Percentiles rank a stretch among this genome's conserved stretches.
These are phyloP conservation scores for Mya arenaria DNA, from an alignment of 1,140 invertebrate genomes.

Conservation along the genomic window DNA sequence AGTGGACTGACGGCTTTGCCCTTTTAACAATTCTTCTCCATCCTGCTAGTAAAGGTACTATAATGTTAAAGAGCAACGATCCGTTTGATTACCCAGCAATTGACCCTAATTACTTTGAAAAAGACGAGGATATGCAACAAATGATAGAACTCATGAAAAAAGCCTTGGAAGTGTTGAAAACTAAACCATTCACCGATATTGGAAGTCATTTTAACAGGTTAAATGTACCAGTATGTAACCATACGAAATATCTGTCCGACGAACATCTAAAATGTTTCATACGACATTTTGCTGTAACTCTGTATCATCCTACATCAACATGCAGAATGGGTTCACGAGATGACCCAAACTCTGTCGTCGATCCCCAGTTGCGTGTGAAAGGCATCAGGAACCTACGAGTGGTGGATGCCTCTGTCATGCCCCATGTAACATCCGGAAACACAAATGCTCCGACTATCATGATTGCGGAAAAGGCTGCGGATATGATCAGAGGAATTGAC, in stretches of 20 bases:
- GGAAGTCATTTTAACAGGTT: background rate
- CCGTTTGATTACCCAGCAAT: slow-evolving; percentile 91
- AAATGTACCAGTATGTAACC: background rate
- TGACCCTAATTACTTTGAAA: slow-evolving; percentile 84
- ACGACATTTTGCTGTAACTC: background rate
- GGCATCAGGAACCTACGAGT: background rate
- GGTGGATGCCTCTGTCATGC: slow-evolving; percentile 26
- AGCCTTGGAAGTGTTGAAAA: background rate
- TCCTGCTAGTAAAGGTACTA: slow-evolving; percentile 73
- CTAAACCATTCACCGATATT: slow-evolving; percentile 22
- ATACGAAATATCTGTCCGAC: background rate
- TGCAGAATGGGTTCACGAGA: slow-evolving; percentile 86
- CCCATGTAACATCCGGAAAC: slow-evolving; percentile 1
- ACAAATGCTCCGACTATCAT: slow-evolving; percentile 9
- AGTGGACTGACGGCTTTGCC: background rate
- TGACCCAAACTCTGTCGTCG: background rate
- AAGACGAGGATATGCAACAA: slow-evolving; percentile 53
- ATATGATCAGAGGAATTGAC: too few relatives aligned
- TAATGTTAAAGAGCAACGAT: slow-evolving; percentile 83
- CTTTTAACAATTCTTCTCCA: slow-evolving; percentile 16
- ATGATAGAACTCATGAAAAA: slow-evolving; percentile 11
- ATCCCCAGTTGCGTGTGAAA: slow-evolving; percentile 1
- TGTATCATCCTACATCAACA: slow-evolving; percentile 89
- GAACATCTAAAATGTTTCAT: background rate
- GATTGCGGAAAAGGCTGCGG: too few relatives aligned